These are phyloP conservation scores for Cheilosia grossa DNA, from an alignment of 2,888 invertebrate species.

Conservation along the genomic window DNA sequence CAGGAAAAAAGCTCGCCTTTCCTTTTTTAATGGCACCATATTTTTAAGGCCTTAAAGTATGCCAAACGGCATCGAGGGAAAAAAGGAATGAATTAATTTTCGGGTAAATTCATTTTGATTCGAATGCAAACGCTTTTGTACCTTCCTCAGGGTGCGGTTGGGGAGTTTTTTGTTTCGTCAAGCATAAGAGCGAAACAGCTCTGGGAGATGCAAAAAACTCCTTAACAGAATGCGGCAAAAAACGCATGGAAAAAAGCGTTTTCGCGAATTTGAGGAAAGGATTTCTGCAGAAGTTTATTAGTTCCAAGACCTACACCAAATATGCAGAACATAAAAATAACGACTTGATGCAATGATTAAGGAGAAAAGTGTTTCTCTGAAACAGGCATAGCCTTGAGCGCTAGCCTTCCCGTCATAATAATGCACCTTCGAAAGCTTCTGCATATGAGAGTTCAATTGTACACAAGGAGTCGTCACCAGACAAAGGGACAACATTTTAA, in stretches of 20 bases:
- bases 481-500: slow-evolving; percentile 43
- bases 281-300: neutral
- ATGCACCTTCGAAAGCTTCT: neutral
- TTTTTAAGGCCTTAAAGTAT: slow-evolving; percentile 31
- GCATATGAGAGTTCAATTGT: neutral
- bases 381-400: neutral
- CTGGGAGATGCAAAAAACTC: too few species aligned
- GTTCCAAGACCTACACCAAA: neutral
- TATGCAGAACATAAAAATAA: neutral
- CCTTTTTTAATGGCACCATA: slow-evolving; percentile 16
- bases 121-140: slow-evolving; percentile 17
- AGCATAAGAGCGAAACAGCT: too few species aligned
- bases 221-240: too few species aligned
- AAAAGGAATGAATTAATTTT: slow-evolving; percentile 52
- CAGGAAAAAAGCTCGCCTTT: slow-evolving; percentile 17
- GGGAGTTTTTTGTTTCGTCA: neutral
- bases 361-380: neutral
- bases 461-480: slow-evolving; percentile 10
- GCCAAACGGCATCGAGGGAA: neutral
- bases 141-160: slow-evolving; percentile 8
- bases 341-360: slow-evolving; percentile 31
- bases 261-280: too few species aligned
- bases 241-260: too few species aligned
- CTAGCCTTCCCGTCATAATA: neutral
- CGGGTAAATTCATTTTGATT: slow-evolving; percentile 26